A percentile compares a stretch with the other conserved stretches of the same genome.
phyloP scores from a whole-genome alignment of 2,797 vertebrate genomes.

The Bovichtus diacanthus region DNA sequence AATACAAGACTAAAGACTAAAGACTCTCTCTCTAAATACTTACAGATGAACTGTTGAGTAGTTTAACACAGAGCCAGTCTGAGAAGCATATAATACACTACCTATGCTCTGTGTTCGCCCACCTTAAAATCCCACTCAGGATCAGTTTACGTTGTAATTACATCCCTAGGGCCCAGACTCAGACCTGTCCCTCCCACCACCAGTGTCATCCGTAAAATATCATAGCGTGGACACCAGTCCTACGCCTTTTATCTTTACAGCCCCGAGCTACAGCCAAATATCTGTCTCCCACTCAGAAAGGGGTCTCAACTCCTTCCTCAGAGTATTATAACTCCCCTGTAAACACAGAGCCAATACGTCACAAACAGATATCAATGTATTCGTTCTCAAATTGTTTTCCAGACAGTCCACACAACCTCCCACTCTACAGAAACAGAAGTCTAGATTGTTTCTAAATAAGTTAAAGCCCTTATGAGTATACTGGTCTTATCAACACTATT shows the following conservation, averaged over 20 bases:
- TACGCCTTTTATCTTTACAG: conserved; percentile 37
- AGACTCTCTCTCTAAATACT: background rate
- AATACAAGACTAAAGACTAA: no score
- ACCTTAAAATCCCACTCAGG: conserved; percentile 53
- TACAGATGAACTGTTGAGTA: conserved; percentile 11
- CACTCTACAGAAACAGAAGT: background rate
- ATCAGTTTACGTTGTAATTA: conserved; percentile 48
- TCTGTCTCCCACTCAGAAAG: conserved; percentile 31
- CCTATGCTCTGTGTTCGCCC: conserved; percentile 29
- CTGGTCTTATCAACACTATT: background rate
- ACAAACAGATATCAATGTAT: conserved; percentile 22
- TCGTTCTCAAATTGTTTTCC: conserved; percentile 43
- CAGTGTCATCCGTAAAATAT: background rate
- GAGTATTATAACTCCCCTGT: conserved; percentile 6
- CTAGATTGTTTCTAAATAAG: background rate
- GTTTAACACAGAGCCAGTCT: conserved; percentile 31
- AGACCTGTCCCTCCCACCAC: conserved; percentile 25
- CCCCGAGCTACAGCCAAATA: conserved; percentile 20
- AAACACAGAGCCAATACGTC: conserved; percentile 16
- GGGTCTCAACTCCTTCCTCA: conserved; percentile 34
- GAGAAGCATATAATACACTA: conserved; percentile 23
- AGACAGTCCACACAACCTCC: conserved; percentile 19
- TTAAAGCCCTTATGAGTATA: background rate
- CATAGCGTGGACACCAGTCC: conserved; percentile 26
- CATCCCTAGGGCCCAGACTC: conserved; percentile 44